These are phyloP conservation scores for Anabacerthia variegaticeps DNA, from an alignment of 2,797 vertebrate genomes.

Conservation along the genomic window DNA sequence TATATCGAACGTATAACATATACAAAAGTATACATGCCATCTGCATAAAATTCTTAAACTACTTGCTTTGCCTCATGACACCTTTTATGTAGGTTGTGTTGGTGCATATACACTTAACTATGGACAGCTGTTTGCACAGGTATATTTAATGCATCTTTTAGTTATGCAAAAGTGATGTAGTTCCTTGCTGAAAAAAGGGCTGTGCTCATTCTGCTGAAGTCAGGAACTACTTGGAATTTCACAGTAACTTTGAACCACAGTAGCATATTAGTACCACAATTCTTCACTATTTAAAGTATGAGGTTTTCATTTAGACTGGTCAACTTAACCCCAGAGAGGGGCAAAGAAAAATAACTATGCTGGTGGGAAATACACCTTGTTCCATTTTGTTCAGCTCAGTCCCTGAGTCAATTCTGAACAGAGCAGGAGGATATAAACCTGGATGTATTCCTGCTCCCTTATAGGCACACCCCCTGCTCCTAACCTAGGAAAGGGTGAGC, in stretches of 20 bases:
- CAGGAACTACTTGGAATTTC: background rate
- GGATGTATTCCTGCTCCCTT: background rate
- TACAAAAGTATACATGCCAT: fast-evolving
- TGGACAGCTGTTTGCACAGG: background rate
- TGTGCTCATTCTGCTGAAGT: background rate
- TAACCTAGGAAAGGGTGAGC: background rate
- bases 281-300: background rate
- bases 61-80: background rate
- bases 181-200: background rate
- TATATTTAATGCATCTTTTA: background rate
- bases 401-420: background rate
- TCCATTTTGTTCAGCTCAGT: background rate
- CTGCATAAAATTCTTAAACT: background rate
- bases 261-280: background rate
- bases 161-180: background rate
- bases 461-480: background rate
- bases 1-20: background rate
- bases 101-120: background rate
- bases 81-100: background rate
- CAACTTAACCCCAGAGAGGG: background rate
- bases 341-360: background rate
- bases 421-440: background rate
- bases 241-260: background rate
- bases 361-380: background rate
- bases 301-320: background rate